Conservation (phyloP, 1,140 invertebrate genomes). For the Seison nebaliae region DNA sequence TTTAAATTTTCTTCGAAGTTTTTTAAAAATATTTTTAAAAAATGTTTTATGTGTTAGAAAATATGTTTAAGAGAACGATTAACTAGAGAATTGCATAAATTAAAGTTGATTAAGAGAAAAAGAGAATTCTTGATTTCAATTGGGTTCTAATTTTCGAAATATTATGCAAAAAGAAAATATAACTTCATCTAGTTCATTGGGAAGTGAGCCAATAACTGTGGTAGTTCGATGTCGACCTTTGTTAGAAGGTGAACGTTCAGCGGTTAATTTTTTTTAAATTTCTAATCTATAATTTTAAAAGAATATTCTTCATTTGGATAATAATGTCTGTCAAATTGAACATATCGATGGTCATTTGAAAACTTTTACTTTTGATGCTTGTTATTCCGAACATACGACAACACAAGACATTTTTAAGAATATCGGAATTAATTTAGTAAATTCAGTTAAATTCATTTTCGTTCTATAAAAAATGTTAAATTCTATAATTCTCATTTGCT, state of each 20-base stretch:
- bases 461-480: background rate
- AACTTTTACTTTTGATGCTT: constrained; percentile 46
- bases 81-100: too few species aligned
- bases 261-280: constrained; percentile 5
- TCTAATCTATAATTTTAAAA: constrained; percentile 20
- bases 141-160: too few species aligned
- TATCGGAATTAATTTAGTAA: constrained; percentile 40
- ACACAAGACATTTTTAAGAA: constrained; percentile 42
- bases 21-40: too few species aligned
- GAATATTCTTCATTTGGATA: constrained; percentile 46
- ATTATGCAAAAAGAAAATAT: constrained; percentile 2
- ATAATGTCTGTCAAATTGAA: constrained; percentile 33
- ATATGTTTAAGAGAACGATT: too few species aligned
- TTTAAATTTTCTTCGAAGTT: too few species aligned
- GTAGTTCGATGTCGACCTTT: constrained; percentile 1
- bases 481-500: constrained; percentile 16
- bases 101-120: too few species aligned
- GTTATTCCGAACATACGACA: constrained; percentile 35
- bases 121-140: too few species aligned
- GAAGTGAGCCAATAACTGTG: constrained; percentile 42
- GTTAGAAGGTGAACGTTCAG: background rate
- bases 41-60: too few species aligned
- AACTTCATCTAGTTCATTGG: background rate
- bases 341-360: constrained; percentile 38
- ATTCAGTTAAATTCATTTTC: constrained; percentile 28